phyloP scores from a whole-genome alignment of 2,888 invertebrate species.

The Leptopilina myrica region DNA sequence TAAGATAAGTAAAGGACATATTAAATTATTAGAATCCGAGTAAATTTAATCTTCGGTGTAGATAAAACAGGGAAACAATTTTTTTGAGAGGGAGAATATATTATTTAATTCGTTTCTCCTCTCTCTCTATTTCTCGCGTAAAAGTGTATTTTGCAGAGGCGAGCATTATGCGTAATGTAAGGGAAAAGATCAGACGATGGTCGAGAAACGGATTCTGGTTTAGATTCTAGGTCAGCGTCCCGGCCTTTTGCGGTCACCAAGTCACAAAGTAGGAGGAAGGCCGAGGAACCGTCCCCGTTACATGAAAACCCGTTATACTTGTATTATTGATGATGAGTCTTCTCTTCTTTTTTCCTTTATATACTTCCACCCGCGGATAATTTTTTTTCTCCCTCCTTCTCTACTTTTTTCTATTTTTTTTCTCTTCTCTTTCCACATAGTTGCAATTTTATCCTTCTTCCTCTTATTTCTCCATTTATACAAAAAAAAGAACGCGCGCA shows the following conservation, averaged over 20 bases:
- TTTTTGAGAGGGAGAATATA: no score
- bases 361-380: not conserved
- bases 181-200: constrained; percentile 48
- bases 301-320: constrained; percentile 58
- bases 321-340: constrained; percentile 45
- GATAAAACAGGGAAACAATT: no score
- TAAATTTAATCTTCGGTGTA: no score
- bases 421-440: not conserved
- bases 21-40: no score
- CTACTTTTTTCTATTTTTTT: not conserved
- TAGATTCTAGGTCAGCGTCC: constrained; percentile 75
- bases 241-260: constrained; percentile 70
- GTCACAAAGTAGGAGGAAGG: constrained; percentile 63
- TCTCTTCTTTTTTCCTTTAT: constrained; percentile 23
- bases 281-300: constrained; percentile 72
- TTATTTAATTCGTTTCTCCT: no score
- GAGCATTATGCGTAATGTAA: constrained; percentile 8
- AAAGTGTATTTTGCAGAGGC: not conserved
- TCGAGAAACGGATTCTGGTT: constrained; percentile 64
- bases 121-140: not conserved
- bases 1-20: no score
- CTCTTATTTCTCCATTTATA: not conserved
- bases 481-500: not conserved
- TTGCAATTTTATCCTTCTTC: constrained; percentile 1
- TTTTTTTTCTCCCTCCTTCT: not conserved